Percentiles rank a stretch among this genome's conserved stretches.
phyloP scores from a whole-genome alignment of 1,140 invertebrate species.

The Drosophila takahashii region DNA sequence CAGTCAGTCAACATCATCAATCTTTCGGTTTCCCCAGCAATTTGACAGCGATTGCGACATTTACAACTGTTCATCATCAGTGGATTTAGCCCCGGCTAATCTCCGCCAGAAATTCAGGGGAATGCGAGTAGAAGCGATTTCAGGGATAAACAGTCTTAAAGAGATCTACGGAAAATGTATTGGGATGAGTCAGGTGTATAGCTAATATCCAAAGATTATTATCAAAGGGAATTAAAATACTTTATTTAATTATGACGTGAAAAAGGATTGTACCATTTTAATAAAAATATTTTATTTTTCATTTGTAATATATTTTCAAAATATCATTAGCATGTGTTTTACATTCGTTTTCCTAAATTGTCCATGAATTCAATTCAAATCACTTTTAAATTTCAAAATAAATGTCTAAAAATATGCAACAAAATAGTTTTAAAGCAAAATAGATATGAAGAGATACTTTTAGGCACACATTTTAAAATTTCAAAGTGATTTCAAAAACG shows the following conservation, averaged over 20 bases:
- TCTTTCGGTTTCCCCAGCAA: slow-evolving; percentile 46
- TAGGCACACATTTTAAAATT: too few relatives aligned
- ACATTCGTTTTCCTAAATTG: too few relatives aligned
- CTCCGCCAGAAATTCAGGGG: slow-evolving; percentile 20
- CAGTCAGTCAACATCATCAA: slow-evolving; percentile 66
- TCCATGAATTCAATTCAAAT: too few relatives aligned
- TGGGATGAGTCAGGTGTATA: neutral
- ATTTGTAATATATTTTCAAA: too few relatives aligned
- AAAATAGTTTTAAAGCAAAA: too few relatives aligned
- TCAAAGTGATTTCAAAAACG: too few relatives aligned
- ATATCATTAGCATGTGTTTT: too few relatives aligned
- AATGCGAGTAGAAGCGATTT: slow-evolving; percentile 13
- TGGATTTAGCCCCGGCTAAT: slow-evolving; percentile 35
- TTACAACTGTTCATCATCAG: slow-evolving; percentile 71
- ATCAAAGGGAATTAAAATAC: neutral
- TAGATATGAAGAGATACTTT: too few relatives aligned
- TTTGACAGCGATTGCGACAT: slow-evolving; percentile 79
- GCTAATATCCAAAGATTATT: neutral
- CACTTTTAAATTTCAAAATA: too few relatives aligned
- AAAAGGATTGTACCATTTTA: too few relatives aligned
- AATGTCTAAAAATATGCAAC: too few relatives aligned
- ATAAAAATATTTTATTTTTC: too few relatives aligned
- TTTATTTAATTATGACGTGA: neutral
- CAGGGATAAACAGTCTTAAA: neutral
- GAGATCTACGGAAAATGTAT: neutral